Evolutionary conservation across 2,888 invertebrate genomes (phyloP).

Genomic region (Acanthopleura granulata): DNA sequence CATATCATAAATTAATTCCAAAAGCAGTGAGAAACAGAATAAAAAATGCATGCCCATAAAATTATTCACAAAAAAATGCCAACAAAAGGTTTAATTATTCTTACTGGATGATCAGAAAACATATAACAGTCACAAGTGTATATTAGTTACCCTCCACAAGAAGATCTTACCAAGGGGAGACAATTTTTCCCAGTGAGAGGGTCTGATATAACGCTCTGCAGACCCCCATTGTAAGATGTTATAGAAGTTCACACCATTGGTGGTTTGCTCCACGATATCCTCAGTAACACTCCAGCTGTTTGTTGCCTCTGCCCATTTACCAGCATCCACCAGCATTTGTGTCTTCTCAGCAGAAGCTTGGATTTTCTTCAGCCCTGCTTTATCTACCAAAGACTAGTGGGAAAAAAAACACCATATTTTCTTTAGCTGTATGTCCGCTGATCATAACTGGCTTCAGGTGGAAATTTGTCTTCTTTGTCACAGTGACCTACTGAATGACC

Average conservation of each 20-base stretch:
- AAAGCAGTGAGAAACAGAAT: too few relatives aligned
- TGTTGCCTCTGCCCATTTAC: conserved; percentile 76
- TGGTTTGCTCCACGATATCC: conserved; percentile 72
- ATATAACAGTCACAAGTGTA: too few relatives aligned
- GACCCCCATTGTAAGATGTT: conserved; percentile 76
- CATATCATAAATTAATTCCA: too few relatives aligned
- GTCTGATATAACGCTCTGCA: not conserved
- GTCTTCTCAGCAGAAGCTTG: conserved; percentile 75
- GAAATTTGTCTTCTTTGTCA: too few relatives aligned
- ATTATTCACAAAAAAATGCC: too few relatives aligned
- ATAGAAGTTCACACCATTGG: conserved; percentile 83
- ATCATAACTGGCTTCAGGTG: not conserved
- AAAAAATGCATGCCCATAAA: too few relatives aligned
- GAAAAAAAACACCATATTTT: not conserved
- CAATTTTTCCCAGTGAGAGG: not conserved
- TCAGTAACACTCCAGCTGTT: conserved; percentile 78
- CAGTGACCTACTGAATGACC: too few relatives aligned
- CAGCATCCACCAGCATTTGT: conserved; percentile 74
- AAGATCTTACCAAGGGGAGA: not conserved
- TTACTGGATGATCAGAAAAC: too few relatives aligned
- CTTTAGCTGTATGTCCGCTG: not conserved
- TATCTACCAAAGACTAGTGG: conserved; percentile 76
- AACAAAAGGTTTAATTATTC: too few relatives aligned
- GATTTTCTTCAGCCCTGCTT: conserved; percentile 76
- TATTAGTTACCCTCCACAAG: too few relatives aligned